Conservation (phyloP, 2,888 invertebrate genomes). For the Nemoura dubitans region DNA sequence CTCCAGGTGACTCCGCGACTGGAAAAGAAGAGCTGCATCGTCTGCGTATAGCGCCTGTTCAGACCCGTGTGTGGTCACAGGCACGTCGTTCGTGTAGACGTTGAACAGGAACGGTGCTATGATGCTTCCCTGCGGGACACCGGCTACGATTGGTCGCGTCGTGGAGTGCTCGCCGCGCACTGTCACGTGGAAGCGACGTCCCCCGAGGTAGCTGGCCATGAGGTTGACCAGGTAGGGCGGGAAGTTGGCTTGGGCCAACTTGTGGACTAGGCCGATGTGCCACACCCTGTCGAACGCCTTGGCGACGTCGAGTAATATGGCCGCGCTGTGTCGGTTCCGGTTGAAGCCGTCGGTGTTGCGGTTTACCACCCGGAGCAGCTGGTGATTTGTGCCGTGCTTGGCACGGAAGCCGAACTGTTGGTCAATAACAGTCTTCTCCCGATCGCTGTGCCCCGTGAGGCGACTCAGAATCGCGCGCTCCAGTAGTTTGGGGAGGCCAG, state of each 20-base stretch:
- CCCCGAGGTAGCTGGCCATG: background rate
- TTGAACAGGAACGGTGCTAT: constrained; percentile 52
- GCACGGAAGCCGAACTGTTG: constrained; percentile 55
- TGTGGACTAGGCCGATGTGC: background rate
- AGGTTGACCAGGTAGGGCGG: background rate
- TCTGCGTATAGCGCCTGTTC: constrained; percentile 48
- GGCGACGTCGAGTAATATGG: no score
- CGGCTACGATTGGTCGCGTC: background rate
- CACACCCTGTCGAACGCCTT: no score
- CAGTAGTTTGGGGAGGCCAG: constrained; percentile 51
- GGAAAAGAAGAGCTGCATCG: constrained; percentile 46
- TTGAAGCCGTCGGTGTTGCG: no score
- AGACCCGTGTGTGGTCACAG: constrained; percentile 43
- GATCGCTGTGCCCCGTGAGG: constrained; percentile 48
- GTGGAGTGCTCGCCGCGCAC: background rate
- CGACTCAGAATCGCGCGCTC: constrained; percentile 51
- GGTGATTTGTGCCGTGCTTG: no score
- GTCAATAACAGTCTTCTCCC: constrained; percentile 44
- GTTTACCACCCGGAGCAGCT: no score
- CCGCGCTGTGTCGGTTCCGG: no score
- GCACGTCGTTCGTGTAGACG: constrained; percentile 53
- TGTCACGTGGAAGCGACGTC: background rate
- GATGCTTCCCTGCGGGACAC: constrained; percentile 51
- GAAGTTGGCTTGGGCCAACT: background rate
- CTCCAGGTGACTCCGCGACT: no score